Conservation (phyloP, 2,113 vertebrate genomes). For the Campylorhamphus procurvoides region DNA sequence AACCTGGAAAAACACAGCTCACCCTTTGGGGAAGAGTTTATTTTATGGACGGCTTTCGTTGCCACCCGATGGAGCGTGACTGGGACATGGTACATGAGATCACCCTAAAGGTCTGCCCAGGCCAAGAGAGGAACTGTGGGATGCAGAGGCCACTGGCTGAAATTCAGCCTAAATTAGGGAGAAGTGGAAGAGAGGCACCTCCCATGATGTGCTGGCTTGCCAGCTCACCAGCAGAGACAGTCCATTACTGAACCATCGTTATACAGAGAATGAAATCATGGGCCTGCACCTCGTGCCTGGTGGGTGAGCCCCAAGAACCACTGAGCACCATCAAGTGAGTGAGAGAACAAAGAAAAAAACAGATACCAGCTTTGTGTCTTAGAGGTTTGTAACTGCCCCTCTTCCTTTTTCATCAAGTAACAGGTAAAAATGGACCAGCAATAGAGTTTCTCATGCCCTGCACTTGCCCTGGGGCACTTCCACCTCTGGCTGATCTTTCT, state of each 20-base stretch:
- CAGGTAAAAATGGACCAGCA: neutral
- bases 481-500: neutral
- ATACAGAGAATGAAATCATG: neutral
- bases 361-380: neutral
- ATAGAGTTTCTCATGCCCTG: neutral
- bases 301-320: neutral
- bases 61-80: neutral
- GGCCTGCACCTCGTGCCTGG: neutral
- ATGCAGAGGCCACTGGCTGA: neutral
- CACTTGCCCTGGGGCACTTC: neutral
- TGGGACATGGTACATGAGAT: neutral
- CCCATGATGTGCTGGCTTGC: neutral
- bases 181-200: neutral
- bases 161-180: neutral
- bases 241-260: neutral
- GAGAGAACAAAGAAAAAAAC: rapidly evolving
- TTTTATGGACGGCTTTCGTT: neutral
- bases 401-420: neutral
- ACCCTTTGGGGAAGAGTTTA: neutral
- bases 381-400: neutral
- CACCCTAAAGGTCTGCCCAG: neutral
- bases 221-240: neutral
- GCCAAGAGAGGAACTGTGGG: neutral
- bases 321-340: neutral
- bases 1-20: slow-evolving; percentile 17